Conservation (phyloP, 1,140 invertebrate genomes). For the Procambarus clarkii region DNA sequence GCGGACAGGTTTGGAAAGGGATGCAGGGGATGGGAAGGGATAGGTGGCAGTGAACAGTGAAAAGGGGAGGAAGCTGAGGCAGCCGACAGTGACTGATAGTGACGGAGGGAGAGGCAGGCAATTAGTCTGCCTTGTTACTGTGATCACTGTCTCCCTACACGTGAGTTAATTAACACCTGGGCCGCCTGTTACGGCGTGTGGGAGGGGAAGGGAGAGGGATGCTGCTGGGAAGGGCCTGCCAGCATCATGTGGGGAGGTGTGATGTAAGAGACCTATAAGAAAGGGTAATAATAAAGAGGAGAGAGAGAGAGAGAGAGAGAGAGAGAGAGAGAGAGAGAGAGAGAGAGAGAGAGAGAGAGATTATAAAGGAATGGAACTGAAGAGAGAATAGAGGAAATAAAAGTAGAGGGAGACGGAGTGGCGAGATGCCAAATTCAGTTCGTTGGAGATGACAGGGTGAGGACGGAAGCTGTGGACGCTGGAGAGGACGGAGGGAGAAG, state of each 20-base stretch:
- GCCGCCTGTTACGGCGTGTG: background rate
- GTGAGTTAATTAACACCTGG: too few relatives aligned
- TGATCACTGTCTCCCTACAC: too few relatives aligned
- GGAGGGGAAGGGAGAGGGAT: background rate
- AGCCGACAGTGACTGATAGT: too few relatives aligned
- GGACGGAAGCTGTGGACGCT: background rate
- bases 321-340: background rate
- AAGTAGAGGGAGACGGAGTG: background rate
- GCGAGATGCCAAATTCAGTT: background rate
- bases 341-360: background rate
- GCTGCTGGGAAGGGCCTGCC: background rate
- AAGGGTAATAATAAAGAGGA: background rate
- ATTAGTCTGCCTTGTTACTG: too few relatives aligned
- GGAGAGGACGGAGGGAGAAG: background rate
- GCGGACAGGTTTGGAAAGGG: too few relatives aligned
- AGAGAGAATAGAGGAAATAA: too few relatives aligned
- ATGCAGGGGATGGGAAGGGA: too few relatives aligned
- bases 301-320: constrained; percentile 5
- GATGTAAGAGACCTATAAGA: too few relatives aligned
- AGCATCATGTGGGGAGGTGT: background rate
- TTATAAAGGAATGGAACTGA: too few relatives aligned
- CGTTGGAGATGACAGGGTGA: background rate
- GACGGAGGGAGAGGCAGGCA: too few relatives aligned
- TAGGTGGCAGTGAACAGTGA: too few relatives aligned
- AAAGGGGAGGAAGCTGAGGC: too few relatives aligned